Evolutionary conservation across 2,888 invertebrate genomes (phyloP), one percentile per base, ranked within the genome.

Genomic region (Camptogramma bilineatum): DNA sequence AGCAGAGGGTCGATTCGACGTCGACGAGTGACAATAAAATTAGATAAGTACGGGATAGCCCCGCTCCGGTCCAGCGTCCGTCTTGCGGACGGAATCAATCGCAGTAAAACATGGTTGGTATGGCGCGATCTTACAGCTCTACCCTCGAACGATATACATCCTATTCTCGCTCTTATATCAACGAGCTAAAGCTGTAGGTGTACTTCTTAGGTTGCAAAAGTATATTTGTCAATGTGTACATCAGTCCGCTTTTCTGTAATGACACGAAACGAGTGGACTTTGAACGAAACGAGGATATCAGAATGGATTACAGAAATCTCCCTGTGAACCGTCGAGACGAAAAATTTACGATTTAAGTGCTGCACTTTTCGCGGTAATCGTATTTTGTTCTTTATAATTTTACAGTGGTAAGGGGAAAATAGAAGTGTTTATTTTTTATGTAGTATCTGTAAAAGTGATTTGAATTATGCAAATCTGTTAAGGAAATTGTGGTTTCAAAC

Each of bases 11-110:
- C 79, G 78, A 79, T 78, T 77, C 76, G 81, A 79, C 82, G 81
- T 81, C 83, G 82, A 79, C 84, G 85, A 86, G 87, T 91, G 91
- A 92, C 91, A 91, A 91, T 92, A 92, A 92, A 92, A 92, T 92
- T 91, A 92, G 91, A 92, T 91, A 92, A 91, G 90, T 91, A 87
- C 87, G 82, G 88, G 88, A 90, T 87, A 86, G 86, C 83, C 83
- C 79, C 82, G 85, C 80, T 83, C 72, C 77, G 80, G 81, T 78
- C 82, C 82, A 72, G 80, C 82, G 82, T 87, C 85, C 86, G 86
- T 86, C 88, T 88, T 88, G 87, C 76, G 86, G 88, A 85, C 83
- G 83, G 85, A 91, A 91, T 91, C 91, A 92, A 92, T 91, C 91
- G 90, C 86, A 90, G 88, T 90, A 91, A 91, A 91, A 91, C 91